Conservation (phyloP, 2,113 vertebrate genomes). For the Caranx melampygus region DNA sequence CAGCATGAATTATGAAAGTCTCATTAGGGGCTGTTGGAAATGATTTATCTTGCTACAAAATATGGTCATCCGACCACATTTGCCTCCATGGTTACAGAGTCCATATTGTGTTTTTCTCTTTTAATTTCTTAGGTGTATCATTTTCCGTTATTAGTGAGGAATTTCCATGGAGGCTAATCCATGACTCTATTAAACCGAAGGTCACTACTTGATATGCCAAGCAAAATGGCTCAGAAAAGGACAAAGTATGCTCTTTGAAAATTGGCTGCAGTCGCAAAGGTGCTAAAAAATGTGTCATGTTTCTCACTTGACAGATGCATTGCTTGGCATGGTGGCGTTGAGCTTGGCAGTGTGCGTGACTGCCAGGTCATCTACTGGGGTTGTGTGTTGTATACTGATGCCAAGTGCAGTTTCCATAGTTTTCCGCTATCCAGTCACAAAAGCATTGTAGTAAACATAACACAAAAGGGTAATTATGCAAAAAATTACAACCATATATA, state of each 20-base stretch:
- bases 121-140: slow-evolving; percentile 58
- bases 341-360: slow-evolving; percentile 77
- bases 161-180: slow-evolving; percentile 58
- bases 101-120: slow-evolving; percentile 63
- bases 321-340: slow-evolving; percentile 80
- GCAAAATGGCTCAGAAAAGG: slow-evolving; percentile 74
- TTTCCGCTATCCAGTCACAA: slow-evolving; percentile 41
- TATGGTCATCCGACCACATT: slow-evolving; percentile 68
- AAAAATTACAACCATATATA: slow-evolving; percentile 10
- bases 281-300: slow-evolving; percentile 82
- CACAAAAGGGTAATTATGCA: slow-evolving; percentile 37
- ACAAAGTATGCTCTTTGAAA: slow-evolving; percentile 79
- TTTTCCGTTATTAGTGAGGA: slow-evolving; percentile 55
- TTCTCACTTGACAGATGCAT: slow-evolving; percentile 86
- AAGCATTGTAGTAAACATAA: slow-evolving; percentile 33
- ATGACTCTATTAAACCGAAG: slow-evolving; percentile 73
- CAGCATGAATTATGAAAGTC: slow-evolving; percentile 83
- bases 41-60: slow-evolving; percentile 75
- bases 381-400: slow-evolving; percentile 67
- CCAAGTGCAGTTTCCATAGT: slow-evolving; percentile 68
- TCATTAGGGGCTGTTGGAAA: slow-evolving; percentile 76
- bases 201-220: slow-evolving; percentile 70
- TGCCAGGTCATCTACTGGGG: slow-evolving; percentile 80
- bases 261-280: slow-evolving; percentile 78
- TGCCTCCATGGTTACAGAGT: slow-evolving; percentile 55